These are phyloP conservation scores for Bhutanitis thaidina DNA, from an alignment of 2,888 invertebrate genomes.

Conservation along the genomic window DNA sequence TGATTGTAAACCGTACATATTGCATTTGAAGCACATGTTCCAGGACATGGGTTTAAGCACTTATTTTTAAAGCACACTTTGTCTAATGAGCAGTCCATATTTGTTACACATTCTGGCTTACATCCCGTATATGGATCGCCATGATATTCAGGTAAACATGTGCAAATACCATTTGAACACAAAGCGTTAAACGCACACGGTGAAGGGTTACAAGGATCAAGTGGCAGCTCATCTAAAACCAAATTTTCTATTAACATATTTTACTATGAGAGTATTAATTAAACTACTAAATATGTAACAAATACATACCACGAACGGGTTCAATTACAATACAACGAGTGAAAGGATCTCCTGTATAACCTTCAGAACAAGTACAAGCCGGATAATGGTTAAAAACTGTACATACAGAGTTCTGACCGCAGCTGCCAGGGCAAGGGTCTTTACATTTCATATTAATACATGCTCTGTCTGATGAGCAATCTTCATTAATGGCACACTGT, in stretches of 20 bases:
- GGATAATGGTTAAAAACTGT: conserved; percentile 85
- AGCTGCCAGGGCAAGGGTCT: conserved; percentile 87
- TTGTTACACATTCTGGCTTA: conserved; percentile 88
- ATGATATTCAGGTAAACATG: conserved; percentile 84
- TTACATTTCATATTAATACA: conserved; percentile 87
- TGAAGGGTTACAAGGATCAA: conserved; percentile 86
- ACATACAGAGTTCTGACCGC: conserved; percentile 82
- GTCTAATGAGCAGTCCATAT: conserved; percentile 84
- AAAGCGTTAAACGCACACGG: conserved; percentile 84
- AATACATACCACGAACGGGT: conserved; percentile 57
- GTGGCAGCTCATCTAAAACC: conserved; percentile 56
- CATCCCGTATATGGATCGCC: conserved; percentile 88
- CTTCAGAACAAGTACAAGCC: conserved; percentile 83
- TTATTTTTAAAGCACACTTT: conserved; percentile 87
- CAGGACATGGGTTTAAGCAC: conserved; percentile 87
- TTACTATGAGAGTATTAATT: not conserved
- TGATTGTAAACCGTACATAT: conserved; percentile 82
- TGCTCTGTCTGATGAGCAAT: conserved; percentile 85
- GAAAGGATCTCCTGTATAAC: conserved; percentile 89
- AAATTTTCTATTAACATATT: not conserved
- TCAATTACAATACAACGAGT: conserved; percentile 78
- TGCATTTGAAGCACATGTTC: conserved; percentile 83
- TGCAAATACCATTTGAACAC: conserved; percentile 83
- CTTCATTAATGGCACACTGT: conserved; percentile 86
- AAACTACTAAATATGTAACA: not conserved